A percentile compares a stretch with the other conserved stretches of the same genome.
Conservation (phyloP, 2,113 vertebrate species). For the Candoia aspera region DNA sequence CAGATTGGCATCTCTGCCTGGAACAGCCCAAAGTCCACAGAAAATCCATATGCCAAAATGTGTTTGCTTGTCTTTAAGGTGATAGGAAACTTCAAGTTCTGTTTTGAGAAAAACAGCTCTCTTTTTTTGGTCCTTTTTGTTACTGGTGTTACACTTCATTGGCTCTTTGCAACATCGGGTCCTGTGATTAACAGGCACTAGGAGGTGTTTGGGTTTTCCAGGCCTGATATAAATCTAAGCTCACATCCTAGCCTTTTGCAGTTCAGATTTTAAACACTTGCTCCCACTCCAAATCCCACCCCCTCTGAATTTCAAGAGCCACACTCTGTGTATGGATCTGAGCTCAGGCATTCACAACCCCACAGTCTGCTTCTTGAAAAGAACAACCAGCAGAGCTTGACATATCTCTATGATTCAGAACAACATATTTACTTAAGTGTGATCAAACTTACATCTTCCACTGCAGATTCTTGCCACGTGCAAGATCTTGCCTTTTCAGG, state of each 20-base stretch:
- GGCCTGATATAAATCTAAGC: not conserved
- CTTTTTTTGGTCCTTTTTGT: not conserved
- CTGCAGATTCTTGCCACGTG: not conserved
- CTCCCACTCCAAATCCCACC: not conserved
- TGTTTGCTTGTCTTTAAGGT: not conserved
- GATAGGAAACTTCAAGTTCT: not conserved
- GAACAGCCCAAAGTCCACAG: not conserved
- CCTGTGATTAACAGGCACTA: not conserved
- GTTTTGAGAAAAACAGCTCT: not conserved
- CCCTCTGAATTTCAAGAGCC: not conserved
- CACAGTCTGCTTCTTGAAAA: not conserved
- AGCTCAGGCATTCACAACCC: not conserved
- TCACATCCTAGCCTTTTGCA: not conserved
- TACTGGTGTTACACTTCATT: not conserved
- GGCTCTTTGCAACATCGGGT: not conserved
- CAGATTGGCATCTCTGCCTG: not conserved
- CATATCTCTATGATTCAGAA: not conserved
- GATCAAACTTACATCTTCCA: constrained; percentile 37
- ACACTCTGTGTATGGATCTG: not conserved
- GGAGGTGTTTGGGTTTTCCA: not conserved
- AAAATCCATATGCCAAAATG: not conserved
- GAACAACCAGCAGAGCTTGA: not conserved
- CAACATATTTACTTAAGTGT: not conserved
- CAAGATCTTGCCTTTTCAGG: constrained; percentile 40
- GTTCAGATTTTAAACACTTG: not conserved